Evolutionary conservation across 2,113 vertebrate species (phyloP).

Genomic region (Sigmodon hispidus): DNA sequence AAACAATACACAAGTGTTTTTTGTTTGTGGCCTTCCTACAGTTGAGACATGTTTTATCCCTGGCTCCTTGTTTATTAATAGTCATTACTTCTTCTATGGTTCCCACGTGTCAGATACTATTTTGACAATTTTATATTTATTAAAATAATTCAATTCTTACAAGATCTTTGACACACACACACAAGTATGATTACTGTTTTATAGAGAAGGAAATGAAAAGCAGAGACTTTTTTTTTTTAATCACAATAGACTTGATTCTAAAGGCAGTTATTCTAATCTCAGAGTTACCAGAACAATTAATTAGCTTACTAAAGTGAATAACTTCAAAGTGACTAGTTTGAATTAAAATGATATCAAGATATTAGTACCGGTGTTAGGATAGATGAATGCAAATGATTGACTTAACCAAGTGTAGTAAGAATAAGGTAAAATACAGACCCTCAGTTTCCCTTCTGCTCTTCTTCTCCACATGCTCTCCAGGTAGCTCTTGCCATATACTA

Average conservation of each 20-base stretch:
- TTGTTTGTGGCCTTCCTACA: background rate
- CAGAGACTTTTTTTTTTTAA: background rate
- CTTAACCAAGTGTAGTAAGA: background rate
- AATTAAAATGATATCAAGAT: background rate
- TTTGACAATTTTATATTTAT: background rate
- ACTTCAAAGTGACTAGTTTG: background rate
- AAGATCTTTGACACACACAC: background rate
- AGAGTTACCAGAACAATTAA: background rate
- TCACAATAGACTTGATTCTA: background rate
- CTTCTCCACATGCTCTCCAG: background rate
- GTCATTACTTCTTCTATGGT: background rate
- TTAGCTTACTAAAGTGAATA: background rate
- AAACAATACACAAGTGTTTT: background rate
- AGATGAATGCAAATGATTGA: background rate
- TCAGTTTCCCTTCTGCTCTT: background rate
- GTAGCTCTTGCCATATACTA: no score
- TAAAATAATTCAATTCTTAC: background rate
- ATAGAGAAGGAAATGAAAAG: background rate
- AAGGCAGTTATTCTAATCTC: background rate
- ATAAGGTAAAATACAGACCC: background rate
- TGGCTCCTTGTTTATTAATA: background rate
- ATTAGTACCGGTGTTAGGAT: background rate
- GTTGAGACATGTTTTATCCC: background rate
- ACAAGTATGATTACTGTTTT: background rate
- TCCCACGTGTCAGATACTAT: background rate